These are phyloP conservation scores for Porites rus DNA, from an alignment of 92 coral and sea anemone species.

Conservation along the genomic window DNA sequence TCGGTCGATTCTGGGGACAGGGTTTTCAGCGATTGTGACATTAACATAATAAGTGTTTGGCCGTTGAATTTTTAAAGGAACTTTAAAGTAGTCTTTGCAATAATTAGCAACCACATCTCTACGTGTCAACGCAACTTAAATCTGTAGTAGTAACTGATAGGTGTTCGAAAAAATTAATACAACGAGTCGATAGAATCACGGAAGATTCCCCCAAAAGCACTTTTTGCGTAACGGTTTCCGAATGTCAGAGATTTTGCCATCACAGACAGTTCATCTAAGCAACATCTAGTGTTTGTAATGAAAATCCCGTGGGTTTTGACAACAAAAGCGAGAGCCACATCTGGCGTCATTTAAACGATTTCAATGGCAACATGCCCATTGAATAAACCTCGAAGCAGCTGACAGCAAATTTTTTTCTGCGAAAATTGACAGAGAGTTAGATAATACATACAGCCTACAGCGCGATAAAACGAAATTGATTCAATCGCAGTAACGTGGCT, in stretches of 20 bases:
- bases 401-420: background rate
- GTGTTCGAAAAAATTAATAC: background rate
- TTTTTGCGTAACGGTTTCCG: background rate
- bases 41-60: background rate
- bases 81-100: no score
- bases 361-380: background rate
- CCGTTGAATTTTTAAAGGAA: background rate
- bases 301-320: constrained; percentile 27
- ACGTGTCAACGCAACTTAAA: no score
- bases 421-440: background rate
- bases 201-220: background rate
- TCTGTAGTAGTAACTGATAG: no score
- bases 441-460: background rate
- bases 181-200: background rate
- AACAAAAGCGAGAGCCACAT: background rate
- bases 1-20: background rate
- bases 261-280: background rate
- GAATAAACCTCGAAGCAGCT: constrained; percentile 15
- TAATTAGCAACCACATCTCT: no score
- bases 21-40: background rate
- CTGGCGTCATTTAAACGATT: constrained; percentile 13
- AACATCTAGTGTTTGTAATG: background rate
- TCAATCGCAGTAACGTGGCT: background rate
- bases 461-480: background rate
- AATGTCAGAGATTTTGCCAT: background rate